Percentiles rank a stretch among this genome's conserved stretches.
These are phyloP conservation scores for Drosophila pandora DNA, from an alignment of 1,140 invertebrate species.

Conservation along the genomic window DNA sequence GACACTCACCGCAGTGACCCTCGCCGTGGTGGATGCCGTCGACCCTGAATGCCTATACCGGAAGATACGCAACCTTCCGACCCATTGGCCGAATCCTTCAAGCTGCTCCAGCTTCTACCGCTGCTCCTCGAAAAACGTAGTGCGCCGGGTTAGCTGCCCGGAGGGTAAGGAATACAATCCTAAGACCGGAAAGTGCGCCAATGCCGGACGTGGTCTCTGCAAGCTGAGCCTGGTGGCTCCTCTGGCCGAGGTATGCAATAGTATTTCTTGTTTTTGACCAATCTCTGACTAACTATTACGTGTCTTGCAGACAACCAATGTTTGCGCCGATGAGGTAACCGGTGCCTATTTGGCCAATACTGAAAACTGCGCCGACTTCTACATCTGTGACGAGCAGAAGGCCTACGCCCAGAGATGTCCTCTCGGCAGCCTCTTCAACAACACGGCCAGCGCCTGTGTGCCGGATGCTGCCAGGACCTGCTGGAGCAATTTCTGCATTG, in stretches of 20 bases:
- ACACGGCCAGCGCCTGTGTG: slow-evolving; percentile 22
- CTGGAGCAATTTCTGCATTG: slow-evolving; percentile 69
- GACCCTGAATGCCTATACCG: slow-evolving; percentile 77
- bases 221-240: slow-evolving; percentile 59
- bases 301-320: slow-evolving; percentile 38
- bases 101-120: slow-evolving; percentile 70
- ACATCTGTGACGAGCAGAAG: slow-evolving; percentile 59
- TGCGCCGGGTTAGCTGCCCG: slow-evolving; percentile 57
- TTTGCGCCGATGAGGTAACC: slow-evolving; percentile 53
- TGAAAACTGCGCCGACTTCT: slow-evolving; percentile 57
- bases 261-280: neutral
- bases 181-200: slow-evolving; percentile 63
- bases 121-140: slow-evolving; percentile 60
- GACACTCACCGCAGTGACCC: slow-evolving; percentile 53
- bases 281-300: neutral
- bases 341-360: slow-evolving; percentile 54
- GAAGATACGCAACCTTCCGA: slow-evolving; percentile 55
- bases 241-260: slow-evolving; percentile 35
- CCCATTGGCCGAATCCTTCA: slow-evolving; percentile 71
- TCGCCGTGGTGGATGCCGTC: slow-evolving; percentile 51
- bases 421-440: slow-evolving; percentile 57
- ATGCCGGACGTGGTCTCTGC: slow-evolving; percentile 56
- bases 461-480: slow-evolving; percentile 44
- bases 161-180: slow-evolving; percentile 69
- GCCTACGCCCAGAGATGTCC: slow-evolving; percentile 64